Conservation (phyloP, 1,140 invertebrate genomes). For the Drosophila micromelanica region DNA sequence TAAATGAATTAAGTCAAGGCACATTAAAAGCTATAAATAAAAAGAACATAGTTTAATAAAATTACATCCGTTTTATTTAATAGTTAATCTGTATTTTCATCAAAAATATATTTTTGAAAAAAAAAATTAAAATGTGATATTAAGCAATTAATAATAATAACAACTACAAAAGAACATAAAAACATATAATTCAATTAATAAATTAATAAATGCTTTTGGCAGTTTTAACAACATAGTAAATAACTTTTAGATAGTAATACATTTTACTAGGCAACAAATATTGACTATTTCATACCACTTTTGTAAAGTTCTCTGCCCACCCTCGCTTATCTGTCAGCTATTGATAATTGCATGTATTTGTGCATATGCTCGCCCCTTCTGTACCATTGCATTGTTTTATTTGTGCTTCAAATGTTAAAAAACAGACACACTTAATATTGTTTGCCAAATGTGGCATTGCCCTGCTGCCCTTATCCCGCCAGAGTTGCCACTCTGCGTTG, state of each 20-base stretch:
- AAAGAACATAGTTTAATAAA: neutral
- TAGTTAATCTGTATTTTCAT: too few species aligned
- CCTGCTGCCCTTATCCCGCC: neutral
- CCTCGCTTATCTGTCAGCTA: conserved; percentile 14
- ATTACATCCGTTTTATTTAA: neutral
- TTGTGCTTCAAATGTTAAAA: conserved; percentile 60
- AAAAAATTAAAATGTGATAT: neutral
- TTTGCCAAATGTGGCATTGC: conserved; percentile 53
- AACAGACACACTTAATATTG: conserved; percentile 61
- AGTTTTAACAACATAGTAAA: too few species aligned
- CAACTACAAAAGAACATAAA: too few species aligned
- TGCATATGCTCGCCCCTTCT: conserved; percentile 1
- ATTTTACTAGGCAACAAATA: too few species aligned
- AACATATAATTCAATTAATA: neutral
- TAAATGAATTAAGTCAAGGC: neutral
- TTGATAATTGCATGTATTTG: conserved; percentile 4
- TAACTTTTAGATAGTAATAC: too few species aligned
- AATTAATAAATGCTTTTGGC: too few species aligned
- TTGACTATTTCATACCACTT: neutral
- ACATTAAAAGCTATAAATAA: conserved; percentile 12
- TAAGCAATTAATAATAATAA: neutral
- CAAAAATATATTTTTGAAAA: too few species aligned
- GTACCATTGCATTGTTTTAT: conserved; percentile 46
- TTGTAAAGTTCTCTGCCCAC: neutral
- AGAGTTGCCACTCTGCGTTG: conserved; percentile 16